Evolutionary conservation across 1,140 invertebrate genomes (phyloP).

Genomic region (Rhopalosiphum padi): DNA sequence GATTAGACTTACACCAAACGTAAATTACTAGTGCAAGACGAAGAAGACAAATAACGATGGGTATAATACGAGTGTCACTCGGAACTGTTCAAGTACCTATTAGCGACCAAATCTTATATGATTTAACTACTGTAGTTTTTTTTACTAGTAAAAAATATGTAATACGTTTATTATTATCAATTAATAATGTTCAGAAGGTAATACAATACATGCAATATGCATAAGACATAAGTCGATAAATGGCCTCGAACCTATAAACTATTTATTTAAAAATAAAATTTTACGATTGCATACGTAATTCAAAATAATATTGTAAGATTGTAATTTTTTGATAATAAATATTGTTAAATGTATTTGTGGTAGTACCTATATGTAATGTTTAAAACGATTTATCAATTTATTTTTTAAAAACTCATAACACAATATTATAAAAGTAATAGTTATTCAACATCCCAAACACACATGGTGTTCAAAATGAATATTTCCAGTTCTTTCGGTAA

Average conservation of each 20-base stretch:
- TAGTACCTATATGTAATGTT: neutral
- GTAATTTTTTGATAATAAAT: neutral
- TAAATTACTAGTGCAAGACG: neutral
- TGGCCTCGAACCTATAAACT: neutral
- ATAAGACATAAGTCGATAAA: neutral
- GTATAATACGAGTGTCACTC: neutral
- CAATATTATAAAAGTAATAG: conserved; percentile 12
- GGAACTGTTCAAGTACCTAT: neutral
- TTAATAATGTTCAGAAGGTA: neutral
- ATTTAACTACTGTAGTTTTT: neutral
- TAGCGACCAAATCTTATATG: neutral
- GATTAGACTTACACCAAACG: neutral
- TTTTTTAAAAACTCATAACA: conserved; percentile 20
- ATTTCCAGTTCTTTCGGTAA: conserved; percentile 43
- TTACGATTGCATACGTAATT: neutral
- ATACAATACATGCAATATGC: too few species aligned
- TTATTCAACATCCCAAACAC: conserved; percentile 25
- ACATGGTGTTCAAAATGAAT: conserved; percentile 55
- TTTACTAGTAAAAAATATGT: neutral
- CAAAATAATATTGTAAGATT: neutral
- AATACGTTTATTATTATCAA: neutral
- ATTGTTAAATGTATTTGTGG: conserved; percentile 2
- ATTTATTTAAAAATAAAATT: neutral
- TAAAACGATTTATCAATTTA: conserved; percentile 37
- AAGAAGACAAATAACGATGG: neutral